Evolutionary conservation across 2,113 vertebrate genomes (phyloP).

Genomic region (Nymphicus hollandicus): DNA sequence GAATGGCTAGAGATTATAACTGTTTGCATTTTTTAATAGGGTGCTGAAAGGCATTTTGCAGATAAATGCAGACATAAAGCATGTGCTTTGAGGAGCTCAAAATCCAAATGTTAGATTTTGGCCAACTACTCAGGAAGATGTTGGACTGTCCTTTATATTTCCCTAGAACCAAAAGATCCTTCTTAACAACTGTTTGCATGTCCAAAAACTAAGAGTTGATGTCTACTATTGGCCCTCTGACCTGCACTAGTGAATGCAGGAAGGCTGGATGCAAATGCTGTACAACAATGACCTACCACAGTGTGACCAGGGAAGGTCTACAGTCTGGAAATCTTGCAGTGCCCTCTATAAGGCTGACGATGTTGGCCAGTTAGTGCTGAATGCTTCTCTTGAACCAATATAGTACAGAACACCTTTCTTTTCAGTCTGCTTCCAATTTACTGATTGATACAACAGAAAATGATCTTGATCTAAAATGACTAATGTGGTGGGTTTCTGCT

Average conservation of each 20-base stretch:
- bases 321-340: neutral
- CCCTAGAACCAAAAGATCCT: neutral
- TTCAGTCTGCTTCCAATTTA: neutral
- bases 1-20: neutral
- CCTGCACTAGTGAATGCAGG: neutral
- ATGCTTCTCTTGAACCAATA: neutral
- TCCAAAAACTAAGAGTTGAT: neutral
- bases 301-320: neutral
- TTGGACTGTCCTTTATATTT: neutral
- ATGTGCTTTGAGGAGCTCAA: neutral
- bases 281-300: fast-evolving
- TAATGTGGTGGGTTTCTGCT: neutral
- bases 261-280: neutral
- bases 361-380: neutral
- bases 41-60: neutral
- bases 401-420: neutral
- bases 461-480: neutral
- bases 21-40: neutral
- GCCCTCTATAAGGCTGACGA: neutral
- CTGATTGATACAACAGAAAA: neutral
- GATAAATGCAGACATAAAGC: neutral
- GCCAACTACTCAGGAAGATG: fast-evolving
- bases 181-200: neutral
- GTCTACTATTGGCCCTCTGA: neutral
- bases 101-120: neutral